Base-by-base conservation (phyloP, 2,888 invertebrate species). In the Melipona bicolor region DNA sequence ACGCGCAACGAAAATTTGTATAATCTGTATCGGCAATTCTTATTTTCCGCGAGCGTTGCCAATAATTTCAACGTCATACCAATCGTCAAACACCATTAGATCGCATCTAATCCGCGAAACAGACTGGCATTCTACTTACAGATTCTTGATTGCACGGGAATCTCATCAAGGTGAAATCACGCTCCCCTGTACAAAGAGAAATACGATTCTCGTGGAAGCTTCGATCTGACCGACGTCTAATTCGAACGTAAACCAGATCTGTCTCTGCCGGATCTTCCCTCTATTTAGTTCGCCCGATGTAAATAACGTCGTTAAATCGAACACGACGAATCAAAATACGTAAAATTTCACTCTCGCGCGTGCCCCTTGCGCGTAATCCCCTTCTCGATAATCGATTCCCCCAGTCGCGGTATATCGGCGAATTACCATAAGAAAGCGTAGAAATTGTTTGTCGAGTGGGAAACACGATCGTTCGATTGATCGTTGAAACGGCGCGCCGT, bases 201-300 rank as follows among this genome's bases (percentile, higher is more conserved):
- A 49, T 36, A 68, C n/a, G 68, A 54, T 71, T 77, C 65, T 21
- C 67, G n/a, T 32, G n/a, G 54, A 52, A 68, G n/a, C 72, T 49
- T n/a, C 19, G n/a, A 71, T 43, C 52, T 54, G 32, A 67, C n/a
- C 54, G 54, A 19, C 27, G 43, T 56, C 52, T 71, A 59, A 67
- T 77, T 65, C 43, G 61, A 67, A 76, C 67, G 32, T 67, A 71
- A 77, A 52, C 71, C 65, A 67, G 52, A 77, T 27, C 65, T 49
- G 54, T 49, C 65, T 49, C 27, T 49, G n/a, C 21, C 4, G 43
- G 52, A 62, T 67, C 64, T 43, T 59, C 62, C 64, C 27, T 59
- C 62, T 1, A 0, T 19, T 17, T 1, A 24, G 56, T 11, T n/a
- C 17, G 32, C 15, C n/a, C 70, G 24, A 36, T 56, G 50, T 27